These are phyloP conservation scores for Cheiracanthium punctorium DNA, from an alignment of 2,888 invertebrate species.

Conservation along the genomic window DNA sequence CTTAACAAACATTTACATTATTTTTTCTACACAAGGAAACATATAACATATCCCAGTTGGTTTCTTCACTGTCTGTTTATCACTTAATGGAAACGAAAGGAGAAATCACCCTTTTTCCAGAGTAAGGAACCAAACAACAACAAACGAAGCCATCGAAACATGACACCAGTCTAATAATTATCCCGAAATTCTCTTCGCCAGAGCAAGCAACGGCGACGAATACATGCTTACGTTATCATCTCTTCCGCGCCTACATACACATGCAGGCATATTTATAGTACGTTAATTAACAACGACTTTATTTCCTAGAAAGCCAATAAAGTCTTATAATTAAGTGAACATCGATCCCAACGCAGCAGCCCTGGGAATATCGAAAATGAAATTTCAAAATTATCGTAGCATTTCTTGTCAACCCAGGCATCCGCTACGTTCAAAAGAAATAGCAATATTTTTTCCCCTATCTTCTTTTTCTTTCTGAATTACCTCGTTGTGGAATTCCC, in stretches of 20 bases:
- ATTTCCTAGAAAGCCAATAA: constrained; percentile 23
- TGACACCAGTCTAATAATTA: constrained; percentile 44
- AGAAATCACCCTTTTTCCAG: too few species aligned
- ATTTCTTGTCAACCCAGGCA: neutral
- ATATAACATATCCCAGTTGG: too few species aligned
- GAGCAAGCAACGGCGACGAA: neutral
- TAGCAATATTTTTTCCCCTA: neutral
- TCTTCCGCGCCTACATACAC: neutral
- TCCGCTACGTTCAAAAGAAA: neutral
- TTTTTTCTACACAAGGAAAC: too few species aligned
- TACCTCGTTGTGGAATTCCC: too few species aligned
- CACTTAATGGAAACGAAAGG: too few species aligned
- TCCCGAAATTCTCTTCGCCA: constrained; percentile 15
- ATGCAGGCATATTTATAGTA: neutral
- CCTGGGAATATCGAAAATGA: neutral
- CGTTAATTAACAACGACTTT: constrained; percentile 47
- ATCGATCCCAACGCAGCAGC: constrained; percentile 23
- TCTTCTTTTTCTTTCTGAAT: too few species aligned
- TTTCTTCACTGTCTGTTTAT: too few species aligned
- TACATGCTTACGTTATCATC: constrained; percentile 1
- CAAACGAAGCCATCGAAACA: constrained; percentile 14
- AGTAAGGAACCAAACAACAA: neutral
- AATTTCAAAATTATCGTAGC: neutral
- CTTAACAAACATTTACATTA: too few species aligned
- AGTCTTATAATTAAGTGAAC: constrained; percentile 51